A percentile compares a stretch with the other conserved stretches of the same genome.
Conservation (phyloP, 2,797 vertebrate species). For the Merluccius polli region DNA sequence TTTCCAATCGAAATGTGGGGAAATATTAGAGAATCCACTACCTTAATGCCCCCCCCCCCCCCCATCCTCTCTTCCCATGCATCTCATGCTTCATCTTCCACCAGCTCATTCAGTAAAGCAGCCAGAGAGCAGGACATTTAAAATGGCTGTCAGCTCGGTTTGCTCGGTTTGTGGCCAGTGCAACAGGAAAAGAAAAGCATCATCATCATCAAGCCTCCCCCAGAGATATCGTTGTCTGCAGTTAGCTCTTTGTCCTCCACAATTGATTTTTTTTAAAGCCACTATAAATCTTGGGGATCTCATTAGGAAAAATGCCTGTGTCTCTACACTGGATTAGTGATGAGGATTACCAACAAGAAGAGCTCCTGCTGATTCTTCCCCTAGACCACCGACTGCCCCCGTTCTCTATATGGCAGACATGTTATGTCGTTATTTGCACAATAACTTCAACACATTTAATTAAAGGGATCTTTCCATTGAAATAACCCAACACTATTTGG, state of each 20-base stretch:
- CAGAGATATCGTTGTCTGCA: conserved; percentile 30
- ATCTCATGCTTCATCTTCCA: conserved; percentile 13
- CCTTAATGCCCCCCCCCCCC: conserved; percentile 6
- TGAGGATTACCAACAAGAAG: background rate
- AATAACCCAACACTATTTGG: background rate
- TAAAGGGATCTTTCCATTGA: background rate
- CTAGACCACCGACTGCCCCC: background rate
- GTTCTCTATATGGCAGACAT: background rate
- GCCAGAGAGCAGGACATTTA: conserved; percentile 46
- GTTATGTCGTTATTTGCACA: background rate
- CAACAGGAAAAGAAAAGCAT: conserved; percentile 30
- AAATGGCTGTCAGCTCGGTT: conserved; percentile 67
- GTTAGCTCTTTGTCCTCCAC: conserved; percentile 24
- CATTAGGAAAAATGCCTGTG: conserved; percentile 12
- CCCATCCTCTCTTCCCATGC: conserved; percentile 9
- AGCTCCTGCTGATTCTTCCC: background rate
- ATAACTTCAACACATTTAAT: background rate
- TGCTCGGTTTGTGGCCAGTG: conserved; percentile 30
- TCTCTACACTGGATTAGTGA: background rate
- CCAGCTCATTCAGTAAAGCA: conserved; percentile 34
- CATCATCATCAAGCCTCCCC: background rate
- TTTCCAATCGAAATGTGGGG: conserved; percentile 51
- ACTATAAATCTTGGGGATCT: background rate
- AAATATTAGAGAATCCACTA: conserved; percentile 26
- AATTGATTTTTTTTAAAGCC: conserved; percentile 14